Conservation (phyloP, 2,113 vertebrate genomes). For the Artemisiospiza belli region DNA sequence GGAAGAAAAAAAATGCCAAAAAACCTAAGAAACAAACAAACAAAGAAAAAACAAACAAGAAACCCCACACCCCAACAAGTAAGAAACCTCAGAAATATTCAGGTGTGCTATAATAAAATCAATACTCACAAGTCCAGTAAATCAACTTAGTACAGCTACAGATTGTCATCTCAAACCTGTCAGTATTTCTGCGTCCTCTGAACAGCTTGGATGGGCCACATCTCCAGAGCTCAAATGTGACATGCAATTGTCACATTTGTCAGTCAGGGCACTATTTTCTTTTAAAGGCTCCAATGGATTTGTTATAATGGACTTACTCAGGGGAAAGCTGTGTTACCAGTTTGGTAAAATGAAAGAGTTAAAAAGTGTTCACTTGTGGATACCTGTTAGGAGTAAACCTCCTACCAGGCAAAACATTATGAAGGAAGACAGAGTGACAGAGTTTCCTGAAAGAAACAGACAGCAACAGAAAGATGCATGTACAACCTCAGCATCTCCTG, state of each 20-base stretch:
- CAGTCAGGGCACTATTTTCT: background rate
- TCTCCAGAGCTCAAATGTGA: background rate
- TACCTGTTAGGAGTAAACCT: background rate
- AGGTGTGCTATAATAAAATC: background rate
- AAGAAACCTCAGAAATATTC: background rate
- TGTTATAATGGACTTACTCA: background rate
- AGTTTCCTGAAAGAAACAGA: background rate
- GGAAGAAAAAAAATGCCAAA: background rate
- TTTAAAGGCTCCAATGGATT: background rate
- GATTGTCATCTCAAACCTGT: background rate
- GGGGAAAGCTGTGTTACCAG: background rate
- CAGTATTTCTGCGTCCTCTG: background rate
- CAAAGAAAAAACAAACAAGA: no score
- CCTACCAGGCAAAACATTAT: background rate
- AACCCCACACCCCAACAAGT: background rate
- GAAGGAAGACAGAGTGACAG: background rate
- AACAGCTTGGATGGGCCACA: background rate
- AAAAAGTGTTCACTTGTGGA: background rate
- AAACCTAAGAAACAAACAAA: background rate
- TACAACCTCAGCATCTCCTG: background rate
- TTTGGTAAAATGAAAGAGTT: background rate
- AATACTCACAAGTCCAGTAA: background rate
- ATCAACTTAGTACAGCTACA: background rate
- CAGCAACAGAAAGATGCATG: background rate
- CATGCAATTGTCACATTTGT: background rate